Conservation (phyloP, 1,140 invertebrate species). For the Musca vetustissima region DNA sequence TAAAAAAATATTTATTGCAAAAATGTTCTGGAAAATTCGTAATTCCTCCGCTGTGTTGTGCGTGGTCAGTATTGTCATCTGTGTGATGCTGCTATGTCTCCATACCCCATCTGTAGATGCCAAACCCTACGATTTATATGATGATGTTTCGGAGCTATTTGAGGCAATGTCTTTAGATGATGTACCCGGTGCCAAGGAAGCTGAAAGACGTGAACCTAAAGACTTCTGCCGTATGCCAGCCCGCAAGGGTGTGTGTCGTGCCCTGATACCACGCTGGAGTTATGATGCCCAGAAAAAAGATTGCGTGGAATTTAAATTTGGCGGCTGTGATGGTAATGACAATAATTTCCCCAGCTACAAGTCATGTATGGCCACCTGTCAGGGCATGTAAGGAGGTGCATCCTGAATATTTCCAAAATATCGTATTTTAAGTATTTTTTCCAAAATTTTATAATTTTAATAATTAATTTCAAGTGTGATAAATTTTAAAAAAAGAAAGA, state of each 20-base stretch:
- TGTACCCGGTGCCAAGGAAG: conserved; percentile 43
- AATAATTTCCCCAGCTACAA: conserved; percentile 66
- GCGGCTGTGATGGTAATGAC: conserved; percentile 68
- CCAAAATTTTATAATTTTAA: too few species aligned
- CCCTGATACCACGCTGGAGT: conserved; percentile 59
- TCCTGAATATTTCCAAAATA: too few species aligned
- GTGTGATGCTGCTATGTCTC: background rate
- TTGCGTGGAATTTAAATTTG: conserved; percentile 66
- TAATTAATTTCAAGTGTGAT: too few species aligned
- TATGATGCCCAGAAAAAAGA: conserved; percentile 59
- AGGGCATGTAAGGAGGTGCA: conserved; percentile 48
- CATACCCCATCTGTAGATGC: background rate
- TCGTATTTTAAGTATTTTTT: too few species aligned
- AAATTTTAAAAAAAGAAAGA: too few species aligned
- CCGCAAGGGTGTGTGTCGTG: conserved; percentile 62
- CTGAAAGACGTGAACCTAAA: conserved; percentile 37
- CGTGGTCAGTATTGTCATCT: background rate
- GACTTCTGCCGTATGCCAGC: conserved; percentile 53
- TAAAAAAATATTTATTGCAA: background rate
- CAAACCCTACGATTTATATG: conserved; percentile 50
- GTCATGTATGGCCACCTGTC: conserved; percentile 59
- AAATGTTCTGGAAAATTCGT: conserved; percentile 12
- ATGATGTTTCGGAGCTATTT: conserved; percentile 52
- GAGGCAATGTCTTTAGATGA: conserved; percentile 51
- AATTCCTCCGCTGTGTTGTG: background rate